Evolutionary conservation across 2,797 vertebrate species (phyloP), one percentile per base, ranked within the genome.

Genomic region (Coccyzus lansbergi): DNA sequence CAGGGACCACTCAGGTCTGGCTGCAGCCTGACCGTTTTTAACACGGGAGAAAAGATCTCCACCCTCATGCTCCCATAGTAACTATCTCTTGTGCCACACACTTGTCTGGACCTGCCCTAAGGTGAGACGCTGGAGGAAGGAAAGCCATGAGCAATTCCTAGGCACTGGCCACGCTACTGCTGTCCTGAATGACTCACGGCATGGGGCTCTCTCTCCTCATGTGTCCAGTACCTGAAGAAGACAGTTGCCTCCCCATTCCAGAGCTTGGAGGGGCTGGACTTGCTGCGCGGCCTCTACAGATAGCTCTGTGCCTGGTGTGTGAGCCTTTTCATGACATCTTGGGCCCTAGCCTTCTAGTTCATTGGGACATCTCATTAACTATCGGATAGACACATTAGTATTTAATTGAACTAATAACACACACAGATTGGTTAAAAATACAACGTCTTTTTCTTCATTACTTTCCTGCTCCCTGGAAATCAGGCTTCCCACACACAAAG

Each of bases 301-400:
- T 10, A 51, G 69, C 31, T 40, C 25, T 0, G 0, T 18, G 17
- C 10, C 34, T 4, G 2, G 15, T 6, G 3, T 6, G 22, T 11
- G 24, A 86, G 24, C 29, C 72, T 28, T 60, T 17, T 65, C 53
- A 14, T 14, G 15, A 42, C 25, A 33, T 5, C 55, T 40, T 25
- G 13, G 13, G 13, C 10, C 33, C 17, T 55, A 49, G 51, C n/a
- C 13, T 68, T 70, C 17, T 8, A 8, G 25, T 14, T 63, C 0
- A 0, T 3, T 78, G 70, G 25, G 51, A 78, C n/a, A 48, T 26
- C 34, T 60, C 48, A 40, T 65, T 67, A 70, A 67, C 56, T 53
- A 20, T 28, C 71, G 53, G 40, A 64, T 31, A 70, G n/a, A 65
- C 15, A 38, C 15, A 34, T 58, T 60, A 42, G 16, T 58, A 69